phyloP scores from a whole-genome alignment of 1,140 invertebrate species.

The Calycopis cecrops region DNA sequence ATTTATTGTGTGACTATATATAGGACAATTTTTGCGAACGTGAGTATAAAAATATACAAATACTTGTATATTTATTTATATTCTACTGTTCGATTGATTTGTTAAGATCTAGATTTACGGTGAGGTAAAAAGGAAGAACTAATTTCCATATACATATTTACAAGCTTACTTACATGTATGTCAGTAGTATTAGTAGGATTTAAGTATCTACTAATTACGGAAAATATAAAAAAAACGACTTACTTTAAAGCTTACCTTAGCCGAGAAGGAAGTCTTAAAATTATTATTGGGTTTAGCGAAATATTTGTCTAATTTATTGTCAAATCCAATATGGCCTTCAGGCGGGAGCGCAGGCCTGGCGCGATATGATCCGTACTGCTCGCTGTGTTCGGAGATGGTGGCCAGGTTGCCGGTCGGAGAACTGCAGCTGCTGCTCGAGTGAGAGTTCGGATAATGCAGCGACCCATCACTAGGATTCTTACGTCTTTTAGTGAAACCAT shows the following conservation, averaged over 20 bases:
- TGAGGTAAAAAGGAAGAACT: too few species aligned
- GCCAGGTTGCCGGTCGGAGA: constrained; percentile 58
- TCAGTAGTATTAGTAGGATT: neutral
- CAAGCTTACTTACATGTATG: too few species aligned
- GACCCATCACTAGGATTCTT: constrained; percentile 64
- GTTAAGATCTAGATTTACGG: too few species aligned
- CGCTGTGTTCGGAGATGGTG: constrained; percentile 60
- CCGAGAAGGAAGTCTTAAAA: constrained; percentile 45
- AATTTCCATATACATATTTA: too few species aligned
- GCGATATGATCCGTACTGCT: constrained; percentile 53
- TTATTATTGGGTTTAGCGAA: constrained; percentile 43
- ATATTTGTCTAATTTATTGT: constrained; percentile 64
- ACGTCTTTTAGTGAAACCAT: constrained; percentile 61
- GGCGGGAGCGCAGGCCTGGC: constrained; percentile 37
- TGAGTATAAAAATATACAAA: too few species aligned
- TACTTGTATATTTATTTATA: too few species aligned
- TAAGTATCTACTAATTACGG: neutral
- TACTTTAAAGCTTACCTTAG: constrained; percentile 52
- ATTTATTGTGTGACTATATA: too few species aligned
- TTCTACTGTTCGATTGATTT: too few species aligned
- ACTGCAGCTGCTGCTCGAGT: constrained; percentile 61
- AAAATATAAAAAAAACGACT: neutral
- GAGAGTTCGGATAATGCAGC: constrained; percentile 59
- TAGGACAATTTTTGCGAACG: too few species aligned
- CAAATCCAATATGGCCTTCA: constrained; percentile 39